Percentiles rank a stretch among this genome's conserved stretches.
Conservation (phyloP, 2,888 invertebrate species). For the Capitulum mitella region DNA sequence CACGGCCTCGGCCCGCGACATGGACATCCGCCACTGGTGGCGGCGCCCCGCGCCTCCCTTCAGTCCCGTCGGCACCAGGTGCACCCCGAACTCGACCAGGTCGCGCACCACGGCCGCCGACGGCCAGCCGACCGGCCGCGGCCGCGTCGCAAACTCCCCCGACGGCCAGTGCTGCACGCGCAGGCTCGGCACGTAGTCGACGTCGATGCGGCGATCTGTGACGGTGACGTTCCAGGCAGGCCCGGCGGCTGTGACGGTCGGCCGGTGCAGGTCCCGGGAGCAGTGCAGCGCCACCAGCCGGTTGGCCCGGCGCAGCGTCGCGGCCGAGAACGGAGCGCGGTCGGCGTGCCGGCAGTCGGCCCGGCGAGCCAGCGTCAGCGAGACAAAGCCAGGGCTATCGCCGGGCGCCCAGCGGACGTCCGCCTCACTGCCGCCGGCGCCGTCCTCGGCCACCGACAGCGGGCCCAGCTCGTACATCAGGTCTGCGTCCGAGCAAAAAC, state of each 20-base stretch:
- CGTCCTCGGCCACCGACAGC: not conserved
- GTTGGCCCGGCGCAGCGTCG: not conserved
- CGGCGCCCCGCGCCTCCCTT: not conserved
- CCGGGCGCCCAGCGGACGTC: not conserved
- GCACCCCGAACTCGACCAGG: not conserved
- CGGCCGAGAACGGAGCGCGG: not conserved
- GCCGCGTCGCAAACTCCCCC: not conserved
- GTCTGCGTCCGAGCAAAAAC: not conserved
- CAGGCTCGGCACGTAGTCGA: not conserved
- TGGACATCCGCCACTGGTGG: not conserved
- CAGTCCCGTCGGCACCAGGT: not conserved
- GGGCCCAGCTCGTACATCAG: slow-evolving; percentile 4
- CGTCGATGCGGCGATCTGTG: not conserved
- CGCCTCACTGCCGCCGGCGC: not conserved
- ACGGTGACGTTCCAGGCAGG: not conserved
- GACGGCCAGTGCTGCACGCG: not conserved
- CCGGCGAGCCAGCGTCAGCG: not conserved
- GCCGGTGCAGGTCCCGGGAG: not conserved
- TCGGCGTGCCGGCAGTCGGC: not conserved
- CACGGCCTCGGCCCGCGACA: not conserved
- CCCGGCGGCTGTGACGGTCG: not conserved
- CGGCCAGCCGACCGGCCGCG: not conserved
- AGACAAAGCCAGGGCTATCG: not conserved
- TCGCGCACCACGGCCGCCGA: not conserved
- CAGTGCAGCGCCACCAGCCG: not conserved